Base-by-base conservation (phyloP, 2,797 vertebrate species). In the Microcaecilia unicolor region DNA sequence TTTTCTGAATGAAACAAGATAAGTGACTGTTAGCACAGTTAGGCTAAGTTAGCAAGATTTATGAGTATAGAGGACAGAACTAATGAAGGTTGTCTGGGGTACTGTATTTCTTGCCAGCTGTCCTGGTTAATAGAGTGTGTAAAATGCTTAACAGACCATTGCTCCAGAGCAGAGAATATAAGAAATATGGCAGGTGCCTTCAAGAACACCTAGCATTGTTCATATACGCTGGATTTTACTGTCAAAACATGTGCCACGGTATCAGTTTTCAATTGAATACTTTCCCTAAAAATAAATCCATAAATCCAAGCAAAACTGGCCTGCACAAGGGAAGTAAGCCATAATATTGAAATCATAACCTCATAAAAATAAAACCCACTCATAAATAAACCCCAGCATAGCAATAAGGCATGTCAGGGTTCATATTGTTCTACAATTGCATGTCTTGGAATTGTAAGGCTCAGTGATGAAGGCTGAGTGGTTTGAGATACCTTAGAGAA, bases 251-350 rank as follows among this genome's bases (percentile, higher is more conserved):
- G n/a, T n/a, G n/a, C n/a, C n/a, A n/a, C n/a, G n/a, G n/a, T n/a
- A n/a, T n/a, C n/a, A n/a, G n/a, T n/a, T n/a, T n/a, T n/a, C n/a
- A n/a, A n/a, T n/a, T n/a, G n/a, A n/a, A n/a, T n/a, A n/a, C n/a
- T n/a, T n/a, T n/a, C n/a, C n/a, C n/a, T n/a, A n/a, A n/a, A n/a
- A n/a, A n/a, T n/a, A n/a, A n/a, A n/a, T n/a, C n/a, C 5, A 43
- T 41, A 16, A 11, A 15, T 4, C 21, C 12, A 42, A 49, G 44
- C 19, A 43, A 37, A 22, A 31, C 8, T 31, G n/a, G 30, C 26
- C 42, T 37, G 33, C 41, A 14, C 15, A 45, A 55, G 46, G 57
- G 48, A 68, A n/a, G n/a, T n/a, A n/a, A n/a, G n/a, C n/a, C n/a
- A n/a, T n/a, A n/a, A n/a, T n/a, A n/a, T n/a, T n/a, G n/a, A n/a